phyloP scores from a whole-genome alignment of 2,797 vertebrate genomes.

The Halcyon leucocephala region DNA sequence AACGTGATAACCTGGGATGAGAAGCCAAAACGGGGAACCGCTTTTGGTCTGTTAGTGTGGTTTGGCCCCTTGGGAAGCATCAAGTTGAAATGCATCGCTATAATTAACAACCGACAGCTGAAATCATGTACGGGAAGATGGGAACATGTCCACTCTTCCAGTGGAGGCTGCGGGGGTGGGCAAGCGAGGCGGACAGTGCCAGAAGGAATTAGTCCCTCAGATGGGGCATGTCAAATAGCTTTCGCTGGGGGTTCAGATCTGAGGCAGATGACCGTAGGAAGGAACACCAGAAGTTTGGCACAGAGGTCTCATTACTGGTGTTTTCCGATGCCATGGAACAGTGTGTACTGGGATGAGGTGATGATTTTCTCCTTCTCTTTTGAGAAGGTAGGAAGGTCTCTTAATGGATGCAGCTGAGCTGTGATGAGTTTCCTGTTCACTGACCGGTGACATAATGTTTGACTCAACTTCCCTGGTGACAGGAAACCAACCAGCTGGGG shows the following conservation, averaged over 20 bases:
- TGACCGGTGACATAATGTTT: fast-evolving
- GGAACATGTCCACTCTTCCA: background rate
- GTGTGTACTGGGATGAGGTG: background rate
- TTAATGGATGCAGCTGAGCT: background rate
- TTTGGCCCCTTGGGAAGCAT: constrained; percentile 4
- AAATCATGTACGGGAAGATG: constrained; percentile 1
- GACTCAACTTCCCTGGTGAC: background rate
- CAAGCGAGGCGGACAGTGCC: background rate
- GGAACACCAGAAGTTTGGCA: background rate
- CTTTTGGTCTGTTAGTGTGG: background rate
- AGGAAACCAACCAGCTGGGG: background rate
- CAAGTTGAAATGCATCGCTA: background rate
- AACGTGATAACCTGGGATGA: too few species aligned
- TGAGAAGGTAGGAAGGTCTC: background rate
- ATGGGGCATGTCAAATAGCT: background rate
- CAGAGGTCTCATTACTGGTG: background rate
- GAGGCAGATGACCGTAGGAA: background rate
- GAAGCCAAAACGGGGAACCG: background rate
- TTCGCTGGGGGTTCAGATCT: fast-evolving
- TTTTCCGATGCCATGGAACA: background rate
- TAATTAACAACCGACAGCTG: constrained; percentile 44
- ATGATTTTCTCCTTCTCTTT: background rate
- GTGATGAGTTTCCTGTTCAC: background rate
- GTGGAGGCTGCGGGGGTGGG: background rate
- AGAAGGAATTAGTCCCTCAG: background rate